Evolutionary conservation across 35 echinoderm and acorn worm species (phyloP), one percentile per base, ranked within the genome.

Genomic region (Lytechinus variegatus): DNA sequence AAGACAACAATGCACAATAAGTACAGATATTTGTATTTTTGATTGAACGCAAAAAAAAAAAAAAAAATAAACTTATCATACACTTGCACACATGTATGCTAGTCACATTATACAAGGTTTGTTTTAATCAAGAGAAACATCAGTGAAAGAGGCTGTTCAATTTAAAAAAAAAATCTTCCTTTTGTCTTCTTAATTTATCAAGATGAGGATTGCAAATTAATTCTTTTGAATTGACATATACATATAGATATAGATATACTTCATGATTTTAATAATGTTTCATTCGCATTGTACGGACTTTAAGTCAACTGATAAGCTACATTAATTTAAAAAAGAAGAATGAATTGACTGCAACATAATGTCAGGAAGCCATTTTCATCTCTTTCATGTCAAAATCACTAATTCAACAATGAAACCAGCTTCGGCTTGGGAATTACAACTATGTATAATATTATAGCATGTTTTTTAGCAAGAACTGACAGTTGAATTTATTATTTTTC

Each of bases 1-100:
- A 90, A 90, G 29, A 90, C 66, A 79, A 79, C 19, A 90, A 54
- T 90, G 88, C 88, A 90, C 88, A 90, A 90, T 90, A 90, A 90
- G 88, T 90, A 90, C 88, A 90, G 88, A 10, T 90, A 14, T 52
- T 90, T 90, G 21, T 54, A 44, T 44, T 44, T 3, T 79, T 24
- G 21, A 79, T 16, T 79, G 66, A 79, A 79, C 66, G n/a, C 66
- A 79, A 79, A n/a, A n/a, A n/a, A 79, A 24, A 79, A 5, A 4
- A 79, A 4, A n/a, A 24, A 79, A 24, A 79, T 24, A 4, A 79
- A 4, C 66, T 19, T 79, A 79, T 79, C 19, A 79, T 79, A 79
- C 66, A 79, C 2, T 79, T 24, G n/a, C 66, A 16, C n/a, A 27
- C 66, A 79, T 24, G 66, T 79, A 1, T 79, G 19, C 66, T 79